Conservation (phyloP, 2,797 vertebrate genomes). For the Myripristis jacobus region DNA sequence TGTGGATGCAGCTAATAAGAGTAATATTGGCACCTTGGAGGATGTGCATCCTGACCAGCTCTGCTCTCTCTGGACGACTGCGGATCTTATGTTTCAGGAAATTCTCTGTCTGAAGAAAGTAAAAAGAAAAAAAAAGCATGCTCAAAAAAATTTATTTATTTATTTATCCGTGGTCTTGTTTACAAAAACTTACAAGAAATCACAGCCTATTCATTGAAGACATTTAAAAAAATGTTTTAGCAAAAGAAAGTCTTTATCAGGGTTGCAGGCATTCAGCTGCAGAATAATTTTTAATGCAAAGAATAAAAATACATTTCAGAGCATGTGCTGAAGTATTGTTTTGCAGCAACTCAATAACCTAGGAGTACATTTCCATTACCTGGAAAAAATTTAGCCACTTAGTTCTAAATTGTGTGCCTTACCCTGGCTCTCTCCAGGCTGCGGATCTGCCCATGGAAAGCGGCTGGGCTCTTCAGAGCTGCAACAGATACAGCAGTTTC, state of each 20-base stretch:
- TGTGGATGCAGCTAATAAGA: too few relatives aligned
- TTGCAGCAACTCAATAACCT: neutral
- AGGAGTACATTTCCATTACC: neutral
- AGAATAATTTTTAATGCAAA: too few relatives aligned
- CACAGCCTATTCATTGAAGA: too few relatives aligned
- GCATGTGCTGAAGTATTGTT: neutral
- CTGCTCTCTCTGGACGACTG: constrained; percentile 95
- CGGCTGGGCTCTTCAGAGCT: constrained; percentile 99
- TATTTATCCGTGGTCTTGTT: neutral
- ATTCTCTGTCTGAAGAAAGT: constrained; percentile 90
- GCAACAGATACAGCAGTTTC: constrained; percentile 51
- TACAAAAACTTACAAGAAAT: neutral
- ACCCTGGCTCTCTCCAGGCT: constrained; percentile 98
- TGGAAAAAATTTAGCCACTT: constrained; percentile 3
- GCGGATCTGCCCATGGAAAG: constrained; percentile 98
- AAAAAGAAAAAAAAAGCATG: neutral
- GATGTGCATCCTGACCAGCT: constrained; percentile 99
- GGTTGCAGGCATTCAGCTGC: too few relatives aligned
- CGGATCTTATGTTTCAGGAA: constrained; percentile 99
- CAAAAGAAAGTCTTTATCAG: too few relatives aligned
- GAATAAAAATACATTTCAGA: too few relatives aligned
- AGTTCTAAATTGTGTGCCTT: constrained; percentile 64
- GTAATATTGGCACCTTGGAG: constrained; percentile 88
- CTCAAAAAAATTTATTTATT: constrained; percentile 11
- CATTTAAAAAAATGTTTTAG: too few relatives aligned